Conservation (phyloP, 2,113 vertebrate species). For the Ancistrus triradiatus region DNA sequence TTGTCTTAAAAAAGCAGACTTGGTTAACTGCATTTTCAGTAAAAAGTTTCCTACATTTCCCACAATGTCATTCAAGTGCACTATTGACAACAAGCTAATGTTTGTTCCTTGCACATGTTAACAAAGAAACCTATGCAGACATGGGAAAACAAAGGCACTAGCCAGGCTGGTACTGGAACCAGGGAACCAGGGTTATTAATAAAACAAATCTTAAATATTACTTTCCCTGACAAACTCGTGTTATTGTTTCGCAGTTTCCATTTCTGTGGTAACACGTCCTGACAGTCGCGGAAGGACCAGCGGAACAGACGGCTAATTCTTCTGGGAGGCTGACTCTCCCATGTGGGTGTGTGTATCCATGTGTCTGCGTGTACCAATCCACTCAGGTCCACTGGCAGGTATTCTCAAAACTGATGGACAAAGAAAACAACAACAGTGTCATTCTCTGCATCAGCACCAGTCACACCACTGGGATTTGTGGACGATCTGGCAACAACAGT, state of each 20-base stretch:
- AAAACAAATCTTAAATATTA: neutral
- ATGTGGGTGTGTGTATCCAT: constrained; percentile 13
- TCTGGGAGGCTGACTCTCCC: constrained; percentile 36
- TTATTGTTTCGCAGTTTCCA: constrained; percentile 10
- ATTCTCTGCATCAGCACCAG: constrained; percentile 17
- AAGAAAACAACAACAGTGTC: constrained; percentile 23
- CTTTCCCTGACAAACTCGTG: neutral
- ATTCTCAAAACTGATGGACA: constrained; percentile 41
- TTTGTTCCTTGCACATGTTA: too few relatives aligned
- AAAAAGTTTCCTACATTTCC: too few relatives aligned
- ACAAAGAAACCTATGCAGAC: too few relatives aligned
- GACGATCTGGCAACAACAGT: constrained; percentile 53
- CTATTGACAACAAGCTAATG: too few relatives aligned
- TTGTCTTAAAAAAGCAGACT: too few relatives aligned
- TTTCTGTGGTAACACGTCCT: constrained; percentile 57
- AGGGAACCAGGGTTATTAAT: too few relatives aligned
- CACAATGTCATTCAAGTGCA: too few relatives aligned
- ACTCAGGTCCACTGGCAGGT: constrained; percentile 29
- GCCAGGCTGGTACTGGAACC: too few relatives aligned
- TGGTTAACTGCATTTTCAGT: too few relatives aligned
- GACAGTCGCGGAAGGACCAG: constrained; percentile 53
- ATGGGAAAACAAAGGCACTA: too few relatives aligned
- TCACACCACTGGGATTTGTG: constrained; percentile 50
- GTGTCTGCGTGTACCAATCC: constrained; percentile 27
- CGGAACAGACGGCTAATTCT: constrained; percentile 55